phyloP scores from a whole-genome alignment of 1,140 invertebrate genomes.

The Caenorhabditis latens region DNA sequence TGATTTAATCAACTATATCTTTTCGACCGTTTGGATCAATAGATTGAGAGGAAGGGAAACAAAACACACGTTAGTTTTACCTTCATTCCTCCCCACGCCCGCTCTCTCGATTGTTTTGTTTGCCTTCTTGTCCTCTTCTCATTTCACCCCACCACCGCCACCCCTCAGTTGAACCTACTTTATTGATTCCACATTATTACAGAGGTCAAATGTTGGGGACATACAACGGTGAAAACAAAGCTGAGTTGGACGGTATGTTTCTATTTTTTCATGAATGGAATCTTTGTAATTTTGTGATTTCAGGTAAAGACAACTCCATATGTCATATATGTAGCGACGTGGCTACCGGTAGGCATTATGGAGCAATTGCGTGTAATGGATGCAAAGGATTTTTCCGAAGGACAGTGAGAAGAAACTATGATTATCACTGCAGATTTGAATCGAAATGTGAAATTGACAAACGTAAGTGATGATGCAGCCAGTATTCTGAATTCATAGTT shows the following conservation, averaged over 20 bases:
- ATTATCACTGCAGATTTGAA: constrained; percentile 94
- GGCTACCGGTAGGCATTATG: constrained; percentile 83
- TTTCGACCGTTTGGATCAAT: constrained; percentile 21
- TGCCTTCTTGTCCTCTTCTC: constrained; percentile 52
- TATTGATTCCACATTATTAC: constrained; percentile 47
- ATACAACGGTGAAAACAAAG: neutral
- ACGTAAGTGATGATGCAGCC: constrained; percentile 66
- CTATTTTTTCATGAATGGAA: neutral
- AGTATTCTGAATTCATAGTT: neutral
- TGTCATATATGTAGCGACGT: constrained; percentile 74
- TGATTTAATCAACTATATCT: neutral
- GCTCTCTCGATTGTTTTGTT: constrained; percentile 55
- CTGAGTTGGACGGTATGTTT: neutral
- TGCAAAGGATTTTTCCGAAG: constrained; percentile 85
- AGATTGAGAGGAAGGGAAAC: constrained; percentile 38
- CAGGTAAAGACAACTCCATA: constrained; percentile 60
- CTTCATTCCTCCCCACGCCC: constrained; percentile 38
- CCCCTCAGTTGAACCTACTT: constrained; percentile 17
- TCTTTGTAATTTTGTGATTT: neutral
- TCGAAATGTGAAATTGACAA: constrained; percentile 91
- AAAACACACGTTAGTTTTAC: constrained; percentile 51
- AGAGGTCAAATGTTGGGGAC: constrained; percentile 48
- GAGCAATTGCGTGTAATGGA: constrained; percentile 90
- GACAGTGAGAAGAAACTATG: constrained; percentile 93
- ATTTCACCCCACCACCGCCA: constrained; percentile 32